phyloP scores from a whole-genome alignment of 2,113 vertebrate genomes.

The Butastur rufipennis region DNA sequence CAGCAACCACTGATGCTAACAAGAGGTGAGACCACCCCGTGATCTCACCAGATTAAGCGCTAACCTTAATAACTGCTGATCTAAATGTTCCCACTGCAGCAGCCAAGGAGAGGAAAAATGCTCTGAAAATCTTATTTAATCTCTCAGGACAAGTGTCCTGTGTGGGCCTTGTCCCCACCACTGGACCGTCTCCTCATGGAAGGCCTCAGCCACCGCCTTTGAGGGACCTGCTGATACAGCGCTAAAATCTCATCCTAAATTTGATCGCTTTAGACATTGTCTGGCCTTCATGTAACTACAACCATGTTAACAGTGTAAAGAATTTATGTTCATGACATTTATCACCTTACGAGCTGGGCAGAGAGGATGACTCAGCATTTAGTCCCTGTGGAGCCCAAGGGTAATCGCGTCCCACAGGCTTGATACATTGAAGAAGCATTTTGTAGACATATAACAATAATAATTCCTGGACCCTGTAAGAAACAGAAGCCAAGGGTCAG shows the following conservation, averaged over 20 bases:
- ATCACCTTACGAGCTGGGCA: background rate
- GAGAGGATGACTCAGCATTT: background rate
- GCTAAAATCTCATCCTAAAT: background rate
- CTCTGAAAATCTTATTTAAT: background rate
- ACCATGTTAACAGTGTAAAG: background rate
- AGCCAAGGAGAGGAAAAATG: background rate
- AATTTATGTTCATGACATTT: background rate
- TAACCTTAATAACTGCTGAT: background rate
- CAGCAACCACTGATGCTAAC: background rate
- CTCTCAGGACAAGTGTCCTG: background rate
- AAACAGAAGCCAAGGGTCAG: background rate
- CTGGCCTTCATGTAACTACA: background rate
- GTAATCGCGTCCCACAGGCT: background rate
- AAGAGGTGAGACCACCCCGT: background rate
- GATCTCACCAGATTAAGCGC: background rate
- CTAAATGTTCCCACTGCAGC: background rate
- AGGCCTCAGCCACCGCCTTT: background rate
- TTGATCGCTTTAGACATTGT: background rate
- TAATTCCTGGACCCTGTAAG: background rate
- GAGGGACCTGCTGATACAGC: background rate
- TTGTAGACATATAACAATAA: background rate
- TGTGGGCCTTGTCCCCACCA: background rate
- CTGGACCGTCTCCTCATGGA: background rate
- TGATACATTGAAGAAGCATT: background rate
- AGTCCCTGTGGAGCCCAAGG: background rate